A percentile compares a stretch with the other conserved stretches of the same genome.
phyloP scores from a whole-genome alignment of 2,113 vertebrate species.

The Mustela nigripes region DNA sequence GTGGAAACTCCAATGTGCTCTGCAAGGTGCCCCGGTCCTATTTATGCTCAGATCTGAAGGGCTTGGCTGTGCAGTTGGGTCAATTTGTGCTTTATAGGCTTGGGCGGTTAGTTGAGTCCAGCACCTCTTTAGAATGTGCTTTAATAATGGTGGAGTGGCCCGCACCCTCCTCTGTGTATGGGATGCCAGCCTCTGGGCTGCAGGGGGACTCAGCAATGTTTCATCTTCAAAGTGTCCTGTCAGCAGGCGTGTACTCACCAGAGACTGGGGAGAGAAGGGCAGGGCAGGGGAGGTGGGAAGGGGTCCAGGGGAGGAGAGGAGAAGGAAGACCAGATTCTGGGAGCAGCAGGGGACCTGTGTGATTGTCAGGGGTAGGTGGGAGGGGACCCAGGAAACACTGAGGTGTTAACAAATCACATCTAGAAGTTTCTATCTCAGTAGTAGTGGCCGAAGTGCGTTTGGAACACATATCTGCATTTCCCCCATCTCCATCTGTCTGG shows the following conservation, averaged over 20 bases:
- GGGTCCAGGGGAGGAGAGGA: not conserved
- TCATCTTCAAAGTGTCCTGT: constrained; percentile 73
- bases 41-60: constrained; percentile 67
- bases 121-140: constrained; percentile 53
- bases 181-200: constrained; percentile 2
- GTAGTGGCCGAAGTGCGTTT: not conserved
- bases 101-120: constrained; percentile 67
- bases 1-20: constrained; percentile 41
- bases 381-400: not conserved
- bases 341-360: not conserved
- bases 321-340: not conserved
- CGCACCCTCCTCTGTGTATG: constrained; percentile 66
- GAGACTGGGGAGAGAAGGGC: not conserved
- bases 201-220: constrained; percentile 32
- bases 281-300: not conserved
- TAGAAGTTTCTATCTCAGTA: not conserved
- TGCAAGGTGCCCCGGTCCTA: not conserved
- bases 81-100: constrained; percentile 82
- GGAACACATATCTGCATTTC: not conserved
- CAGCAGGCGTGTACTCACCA: not conserved
- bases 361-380: not conserved
- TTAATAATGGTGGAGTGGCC: constrained; percentile 76
- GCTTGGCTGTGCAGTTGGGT: constrained; percentile 57
- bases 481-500: accelerated
- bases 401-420: not conserved